phyloP scores from a whole-genome alignment of 64 coral and sea anemone genomes.

The Pocillopora damicornis region DNA sequence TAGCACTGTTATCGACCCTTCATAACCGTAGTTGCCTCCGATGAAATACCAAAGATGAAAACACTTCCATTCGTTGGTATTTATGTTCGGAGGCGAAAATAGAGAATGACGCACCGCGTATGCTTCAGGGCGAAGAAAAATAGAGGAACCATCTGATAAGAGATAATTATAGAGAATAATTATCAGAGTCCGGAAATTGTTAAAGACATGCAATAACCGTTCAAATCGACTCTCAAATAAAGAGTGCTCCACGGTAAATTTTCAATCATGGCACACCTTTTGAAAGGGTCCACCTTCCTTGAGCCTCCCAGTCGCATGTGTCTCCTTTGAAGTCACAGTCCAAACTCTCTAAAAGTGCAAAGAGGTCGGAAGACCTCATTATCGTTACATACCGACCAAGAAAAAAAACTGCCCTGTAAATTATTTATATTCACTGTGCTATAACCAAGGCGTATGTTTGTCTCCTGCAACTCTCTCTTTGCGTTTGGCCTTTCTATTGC shows the following conservation, averaged over 20 bases:
- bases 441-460: too few relatives aligned
- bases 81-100: neutral
- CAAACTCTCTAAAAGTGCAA: neutral
- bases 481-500: too few relatives aligned
- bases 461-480: too few relatives aligned
- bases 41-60: slow-evolving; percentile 9
- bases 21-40: neutral
- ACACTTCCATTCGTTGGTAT: slow-evolving; percentile 2
- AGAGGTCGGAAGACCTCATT: too few relatives aligned
- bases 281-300: neutral
- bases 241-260: neutral
- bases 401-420: too few relatives aligned
- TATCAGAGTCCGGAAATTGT: neutral
- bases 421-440: too few relatives aligned
- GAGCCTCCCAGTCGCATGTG: neutral
- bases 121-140: neutral
- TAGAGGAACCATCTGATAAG: neutral
- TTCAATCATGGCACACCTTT: neutral
- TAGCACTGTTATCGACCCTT: neutral
- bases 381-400: too few relatives aligned
- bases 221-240: too few relatives aligned
- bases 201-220: neutral
- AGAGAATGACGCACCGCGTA: neutral
- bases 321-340: neutral
- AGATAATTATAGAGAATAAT: neutral